These are phyloP conservation scores for Proisotoma minuta DNA, from an alignment of 2,888 invertebrate species.

Conservation along the genomic window DNA sequence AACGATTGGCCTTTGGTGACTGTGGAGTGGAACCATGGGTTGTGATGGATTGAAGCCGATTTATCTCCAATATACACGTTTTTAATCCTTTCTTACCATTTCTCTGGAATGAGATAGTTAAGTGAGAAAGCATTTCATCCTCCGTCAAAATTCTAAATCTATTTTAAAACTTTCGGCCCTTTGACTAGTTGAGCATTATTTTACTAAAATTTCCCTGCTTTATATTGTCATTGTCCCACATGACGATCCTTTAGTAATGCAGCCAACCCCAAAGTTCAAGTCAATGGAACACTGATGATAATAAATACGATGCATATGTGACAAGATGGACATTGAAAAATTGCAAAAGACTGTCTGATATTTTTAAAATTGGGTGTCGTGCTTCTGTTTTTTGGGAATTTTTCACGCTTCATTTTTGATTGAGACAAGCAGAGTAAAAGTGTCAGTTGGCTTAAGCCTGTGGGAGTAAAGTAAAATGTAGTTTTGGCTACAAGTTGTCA, in stretches of 20 bases:
- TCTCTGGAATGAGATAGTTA: slow-evolving; percentile 22
- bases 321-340: slow-evolving; percentile 10
- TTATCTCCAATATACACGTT: slow-evolving; percentile 45
- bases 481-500: no score
- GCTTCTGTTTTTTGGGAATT: slow-evolving; percentile 27
- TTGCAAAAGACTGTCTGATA: not conserved
- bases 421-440: no score
- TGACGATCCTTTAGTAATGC: not conserved
- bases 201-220: not conserved
- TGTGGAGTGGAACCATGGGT: slow-evolving; percentile 40
- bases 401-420: slow-evolving; percentile 41
- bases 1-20: not conserved
- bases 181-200: no score
- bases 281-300: not conserved
- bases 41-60: slow-evolving; percentile 46
- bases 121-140: slow-evolving; percentile 1
- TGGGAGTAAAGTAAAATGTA: no score
- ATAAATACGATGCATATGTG: slow-evolving; percentile 5
- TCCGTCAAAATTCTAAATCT: no score
- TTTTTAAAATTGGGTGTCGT: not conserved
- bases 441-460: no score
- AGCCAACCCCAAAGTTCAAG: not conserved
- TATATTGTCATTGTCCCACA: not conserved
- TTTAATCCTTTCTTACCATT: slow-evolving; percentile 47
- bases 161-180: no score